These are phyloP conservation scores for Diplosoma virens DNA, from an alignment of 23 tunicate species.

Conservation along the genomic window DNA sequence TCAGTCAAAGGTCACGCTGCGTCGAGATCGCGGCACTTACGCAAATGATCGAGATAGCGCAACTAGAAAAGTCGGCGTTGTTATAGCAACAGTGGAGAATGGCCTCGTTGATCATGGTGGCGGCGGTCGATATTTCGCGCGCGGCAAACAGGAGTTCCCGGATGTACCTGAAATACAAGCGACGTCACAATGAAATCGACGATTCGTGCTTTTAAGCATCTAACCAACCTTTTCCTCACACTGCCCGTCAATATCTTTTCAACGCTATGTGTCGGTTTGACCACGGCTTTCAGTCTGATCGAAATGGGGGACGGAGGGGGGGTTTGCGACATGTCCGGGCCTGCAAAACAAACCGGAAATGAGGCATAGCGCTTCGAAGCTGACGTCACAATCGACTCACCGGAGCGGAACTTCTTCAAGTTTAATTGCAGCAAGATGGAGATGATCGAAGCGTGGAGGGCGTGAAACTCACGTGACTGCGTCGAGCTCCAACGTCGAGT, in stretches of 20 bases:
- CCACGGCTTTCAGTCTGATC: slow-evolving; percentile 10
- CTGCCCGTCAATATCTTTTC: slow-evolving; percentile 38
- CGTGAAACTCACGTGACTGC: slow-evolving; percentile 69
- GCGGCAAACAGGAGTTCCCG: slow-evolving; percentile 57
- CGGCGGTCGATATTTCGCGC: slow-evolving; percentile 58
- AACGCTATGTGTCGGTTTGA: slow-evolving; percentile 24
- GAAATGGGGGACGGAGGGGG: slow-evolving; percentile 34
- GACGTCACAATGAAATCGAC: no score
- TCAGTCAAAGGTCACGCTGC: not conserved
- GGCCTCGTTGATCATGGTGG: slow-evolving; percentile 40
- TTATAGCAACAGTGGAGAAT: slow-evolving; percentile 65
- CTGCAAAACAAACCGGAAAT: not conserved
- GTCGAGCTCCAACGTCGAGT: slow-evolving; percentile 83
- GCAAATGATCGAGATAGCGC: not conserved
- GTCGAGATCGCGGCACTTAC: no score
- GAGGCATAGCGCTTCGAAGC: not conserved
- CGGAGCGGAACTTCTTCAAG: slow-evolving; percentile 36
- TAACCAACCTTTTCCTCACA: slow-evolving; percentile 47
- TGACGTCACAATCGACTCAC: slow-evolving; percentile 10
- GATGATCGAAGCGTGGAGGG: slow-evolving; percentile 51
- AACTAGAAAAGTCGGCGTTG: slow-evolving; percentile 48
- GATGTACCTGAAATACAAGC: slow-evolving; percentile 45
- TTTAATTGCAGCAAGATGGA: slow-evolving; percentile 58
- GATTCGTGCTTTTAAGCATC: not conserved
- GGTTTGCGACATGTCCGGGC: not conserved